Evolutionary conservation across 2,888 invertebrate species (phyloP).

Genomic region (Allacma fusca): DNA sequence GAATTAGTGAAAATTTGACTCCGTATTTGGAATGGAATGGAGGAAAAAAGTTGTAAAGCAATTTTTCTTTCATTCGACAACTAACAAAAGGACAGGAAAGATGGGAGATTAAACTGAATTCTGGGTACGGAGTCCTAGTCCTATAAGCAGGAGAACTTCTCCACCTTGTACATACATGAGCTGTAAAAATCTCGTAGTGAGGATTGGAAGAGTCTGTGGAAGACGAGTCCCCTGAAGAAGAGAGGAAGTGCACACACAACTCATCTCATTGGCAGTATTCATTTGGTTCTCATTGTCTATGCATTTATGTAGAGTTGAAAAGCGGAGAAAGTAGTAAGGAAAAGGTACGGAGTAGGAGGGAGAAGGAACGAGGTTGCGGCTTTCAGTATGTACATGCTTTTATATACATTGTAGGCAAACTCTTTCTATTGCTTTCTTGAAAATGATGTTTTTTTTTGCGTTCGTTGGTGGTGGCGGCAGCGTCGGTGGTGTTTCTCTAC

Average conservation of each 20-base stretch:
- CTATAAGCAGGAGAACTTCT: not conserved
- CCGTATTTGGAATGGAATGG: not conserved
- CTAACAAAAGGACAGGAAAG: conserved; percentile 8
- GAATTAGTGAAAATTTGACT: conserved; percentile 5
- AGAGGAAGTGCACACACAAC: not conserved
- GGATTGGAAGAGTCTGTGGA: not conserved
- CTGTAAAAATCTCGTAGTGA: not conserved
- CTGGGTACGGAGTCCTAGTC: not conserved
- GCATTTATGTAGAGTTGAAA: conserved; percentile 27
- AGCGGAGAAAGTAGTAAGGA: not conserved
- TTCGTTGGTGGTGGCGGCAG: not conserved
- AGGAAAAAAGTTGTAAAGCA: conserved; percentile 13
- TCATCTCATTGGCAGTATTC: conserved; percentile 30
- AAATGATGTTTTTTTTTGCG: not conserved
- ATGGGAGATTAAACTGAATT: conserved; percentile 10
- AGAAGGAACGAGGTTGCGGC: too few species aligned
- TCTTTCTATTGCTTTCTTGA: not conserved
- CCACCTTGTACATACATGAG: not conserved
- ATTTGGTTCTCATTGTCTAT: conserved; percentile 32
- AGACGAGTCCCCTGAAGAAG: too few species aligned
- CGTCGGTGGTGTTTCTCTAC: not conserved
- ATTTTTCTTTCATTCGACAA: not conserved
- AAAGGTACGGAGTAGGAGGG: not conserved
- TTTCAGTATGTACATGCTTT: not conserved
- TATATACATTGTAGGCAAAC: not conserved